Conservation (phyloP, 2,797 vertebrate genomes). For the Thalassophryne amazonica region DNA sequence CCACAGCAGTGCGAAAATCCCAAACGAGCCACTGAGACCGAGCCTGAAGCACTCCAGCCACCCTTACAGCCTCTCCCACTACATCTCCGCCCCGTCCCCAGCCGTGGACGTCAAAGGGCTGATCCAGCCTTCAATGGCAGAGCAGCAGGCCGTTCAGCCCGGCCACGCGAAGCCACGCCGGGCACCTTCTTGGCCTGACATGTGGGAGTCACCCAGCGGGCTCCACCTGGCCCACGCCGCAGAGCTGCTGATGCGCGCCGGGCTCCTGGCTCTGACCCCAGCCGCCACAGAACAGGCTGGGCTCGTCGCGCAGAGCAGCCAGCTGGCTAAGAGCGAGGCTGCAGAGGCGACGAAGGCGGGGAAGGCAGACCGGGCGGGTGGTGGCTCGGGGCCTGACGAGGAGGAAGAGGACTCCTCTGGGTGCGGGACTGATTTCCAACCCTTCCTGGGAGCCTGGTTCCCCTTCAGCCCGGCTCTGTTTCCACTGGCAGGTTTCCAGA, state of each 20-base stretch:
- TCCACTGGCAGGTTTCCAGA: slow-evolving; percentile 93
- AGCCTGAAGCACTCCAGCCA: slow-evolving; percentile 91
- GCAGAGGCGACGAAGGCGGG: slow-evolving; percentile 72
- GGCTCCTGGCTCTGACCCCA: slow-evolving; percentile 80
- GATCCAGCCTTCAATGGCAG: slow-evolving; percentile 87
- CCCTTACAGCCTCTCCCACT: slow-evolving; percentile 90
- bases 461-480: slow-evolving; percentile 96
- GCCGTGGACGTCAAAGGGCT: slow-evolving; percentile 87
- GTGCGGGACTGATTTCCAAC: slow-evolving; percentile 90
- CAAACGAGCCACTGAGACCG: slow-evolving; percentile 94
- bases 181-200: slow-evolving; percentile 86
- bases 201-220: slow-evolving; percentile 89
- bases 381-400: slow-evolving; percentile 79
- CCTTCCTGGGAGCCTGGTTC: slow-evolving; percentile 91
- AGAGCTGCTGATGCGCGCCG: slow-evolving; percentile 92
- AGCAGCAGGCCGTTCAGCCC: slow-evolving; percentile 85
- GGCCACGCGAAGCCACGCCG: slow-evolving; percentile 89
- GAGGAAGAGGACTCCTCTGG: slow-evolving; percentile 85
- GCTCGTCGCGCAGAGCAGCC: slow-evolving; percentile 71
- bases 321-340: slow-evolving; percentile 64
- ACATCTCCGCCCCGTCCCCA: slow-evolving; percentile 85
- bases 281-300: slow-evolving; percentile 67
- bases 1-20: slow-evolving; percentile 93
- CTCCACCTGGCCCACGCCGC: slow-evolving; percentile 95
- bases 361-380: slow-evolving; percentile 80